These are phyloP conservation scores for Elanus axillaris DNA, from an alignment of 2,113 vertebrate species.

Conservation along the genomic window DNA sequence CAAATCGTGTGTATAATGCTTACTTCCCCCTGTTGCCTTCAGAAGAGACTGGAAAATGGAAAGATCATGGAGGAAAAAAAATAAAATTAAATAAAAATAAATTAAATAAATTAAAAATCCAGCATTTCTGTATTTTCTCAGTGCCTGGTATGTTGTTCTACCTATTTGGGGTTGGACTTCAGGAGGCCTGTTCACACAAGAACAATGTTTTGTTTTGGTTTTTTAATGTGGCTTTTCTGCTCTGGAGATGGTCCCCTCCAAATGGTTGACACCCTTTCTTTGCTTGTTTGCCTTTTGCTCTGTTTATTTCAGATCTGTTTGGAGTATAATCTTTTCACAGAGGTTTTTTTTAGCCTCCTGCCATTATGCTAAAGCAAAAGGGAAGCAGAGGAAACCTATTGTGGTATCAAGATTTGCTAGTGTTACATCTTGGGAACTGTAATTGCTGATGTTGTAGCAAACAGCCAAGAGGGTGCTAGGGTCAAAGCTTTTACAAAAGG, in stretches of 20 bases:
- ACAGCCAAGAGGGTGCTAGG: neutral
- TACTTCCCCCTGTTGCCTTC: neutral
- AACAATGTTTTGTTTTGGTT: neutral
- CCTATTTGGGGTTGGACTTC: neutral
- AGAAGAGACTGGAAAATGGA: neutral
- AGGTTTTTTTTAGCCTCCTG: neutral
- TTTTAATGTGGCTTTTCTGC: neutral
- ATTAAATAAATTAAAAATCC: neutral
- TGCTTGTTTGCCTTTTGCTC: neutral
- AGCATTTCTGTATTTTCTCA: neutral
- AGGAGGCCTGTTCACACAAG: neutral
- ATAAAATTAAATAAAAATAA: no score
- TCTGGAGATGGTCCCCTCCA: neutral
- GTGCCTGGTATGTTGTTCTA: neutral
- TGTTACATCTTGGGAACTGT: neutral
- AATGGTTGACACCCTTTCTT: neutral
- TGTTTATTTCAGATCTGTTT: neutral
- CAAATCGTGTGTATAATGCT: neutral
- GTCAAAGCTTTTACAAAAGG: neutral
- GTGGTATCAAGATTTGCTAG: neutral
- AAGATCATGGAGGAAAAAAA: neutral
- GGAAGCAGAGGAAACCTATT: neutral
- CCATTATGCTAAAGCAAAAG: neutral
- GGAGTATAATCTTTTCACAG: neutral
- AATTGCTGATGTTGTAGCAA: neutral